Evolutionary conservation across 2,113 vertebrate genomes (phyloP).

Genomic region (Hydrochoerus hydrochaeris): DNA sequence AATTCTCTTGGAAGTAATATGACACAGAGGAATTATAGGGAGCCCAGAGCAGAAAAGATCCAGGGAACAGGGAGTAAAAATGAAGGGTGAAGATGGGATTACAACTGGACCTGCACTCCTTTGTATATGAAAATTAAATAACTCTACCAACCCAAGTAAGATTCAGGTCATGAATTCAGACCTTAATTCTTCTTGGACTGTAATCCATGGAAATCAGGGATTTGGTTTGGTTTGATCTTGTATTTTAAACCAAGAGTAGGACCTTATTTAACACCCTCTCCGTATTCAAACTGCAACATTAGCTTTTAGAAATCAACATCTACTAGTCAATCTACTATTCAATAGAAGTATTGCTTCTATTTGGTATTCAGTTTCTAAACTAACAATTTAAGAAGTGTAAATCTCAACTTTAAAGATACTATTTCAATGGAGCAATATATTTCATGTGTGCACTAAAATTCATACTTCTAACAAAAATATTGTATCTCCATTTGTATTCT

Average conservation of each 20-base stretch:
- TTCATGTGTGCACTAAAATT: conserved; percentile 13
- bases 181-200: neutral
- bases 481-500: neutral
- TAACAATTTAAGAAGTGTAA: neutral
- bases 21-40: neutral
- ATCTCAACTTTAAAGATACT: conserved; percentile 23
- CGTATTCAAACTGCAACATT: neutral
- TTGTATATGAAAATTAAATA: neutral
- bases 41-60: neutral
- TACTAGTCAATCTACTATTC: neutral
- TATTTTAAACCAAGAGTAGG: neutral
- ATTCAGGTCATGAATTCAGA: neutral
- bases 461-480: neutral
- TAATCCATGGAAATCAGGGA: neutral
- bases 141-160: neutral
- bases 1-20: neutral
- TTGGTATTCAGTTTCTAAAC: conserved; percentile 38
- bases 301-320: conserved; percentile 8
- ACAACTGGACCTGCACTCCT: neutral
- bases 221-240: neutral
- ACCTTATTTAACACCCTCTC: neutral
- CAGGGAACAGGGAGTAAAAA: neutral
- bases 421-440: conserved; percentile 39
- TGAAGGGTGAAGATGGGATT: neutral
- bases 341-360: conserved; percentile 31